These are phyloP conservation scores for Poeciliopsis turneri DNA, from an alignment of 2,797 vertebrate genomes.

Conservation along the genomic window DNA sequence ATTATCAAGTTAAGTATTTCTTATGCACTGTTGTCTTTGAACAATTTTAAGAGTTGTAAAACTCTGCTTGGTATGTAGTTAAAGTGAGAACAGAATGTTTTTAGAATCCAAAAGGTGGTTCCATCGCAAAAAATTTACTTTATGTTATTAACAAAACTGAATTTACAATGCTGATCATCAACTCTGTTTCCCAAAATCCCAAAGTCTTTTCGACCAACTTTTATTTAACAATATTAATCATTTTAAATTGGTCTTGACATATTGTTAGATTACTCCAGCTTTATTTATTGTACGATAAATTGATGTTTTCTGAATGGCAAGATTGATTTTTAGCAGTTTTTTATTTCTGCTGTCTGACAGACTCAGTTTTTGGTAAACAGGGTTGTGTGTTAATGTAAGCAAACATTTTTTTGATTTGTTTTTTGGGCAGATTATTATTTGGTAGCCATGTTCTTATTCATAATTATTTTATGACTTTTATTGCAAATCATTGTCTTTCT, in stretches of 20 bases:
- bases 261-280: neutral
- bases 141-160: neutral
- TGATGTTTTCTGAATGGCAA: neutral
- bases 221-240: neutral
- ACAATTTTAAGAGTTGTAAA: neutral
- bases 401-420: conserved; percentile 10
- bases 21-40: neutral
- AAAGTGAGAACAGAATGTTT: neutral
- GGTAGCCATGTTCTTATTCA: conserved; percentile 37
- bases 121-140: neutral
- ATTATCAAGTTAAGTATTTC: conserved; percentile 46
- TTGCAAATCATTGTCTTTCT: conserved; percentile 21
- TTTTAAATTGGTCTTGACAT: neutral
- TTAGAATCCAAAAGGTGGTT: neutral
- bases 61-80: neutral
- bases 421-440: conserved; percentile 25
- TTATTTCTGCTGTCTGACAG: neutral
- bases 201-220: too few relatives aligned
- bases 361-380: conserved; percentile 9
- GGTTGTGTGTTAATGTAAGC: conserved; percentile 14
- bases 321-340: neutral
- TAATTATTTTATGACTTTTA: conserved; percentile 21
- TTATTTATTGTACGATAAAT: neutral
- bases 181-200: conserved; percentile 13
- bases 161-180: conserved; percentile 13